phyloP scores from a whole-genome alignment of 2,888 invertebrate species.

The Papilio elwesi region DNA sequence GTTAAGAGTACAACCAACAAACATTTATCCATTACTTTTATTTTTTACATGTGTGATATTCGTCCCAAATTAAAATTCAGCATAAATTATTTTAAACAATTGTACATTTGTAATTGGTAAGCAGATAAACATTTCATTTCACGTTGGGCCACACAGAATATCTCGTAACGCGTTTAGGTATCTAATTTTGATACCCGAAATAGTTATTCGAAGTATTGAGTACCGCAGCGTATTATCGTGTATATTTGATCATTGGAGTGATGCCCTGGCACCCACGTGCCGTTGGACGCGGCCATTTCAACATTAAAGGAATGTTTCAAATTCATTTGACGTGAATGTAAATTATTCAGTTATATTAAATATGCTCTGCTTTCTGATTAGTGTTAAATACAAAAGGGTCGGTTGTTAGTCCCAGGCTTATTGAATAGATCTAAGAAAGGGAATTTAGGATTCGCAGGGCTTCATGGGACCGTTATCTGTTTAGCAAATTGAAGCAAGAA shows the following conservation, averaged over 20 bases:
- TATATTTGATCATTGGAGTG: slow-evolving; percentile 27
- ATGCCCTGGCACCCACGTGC: slow-evolving; percentile 17
- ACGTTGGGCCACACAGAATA: background rate
- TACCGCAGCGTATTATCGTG: slow-evolving; percentile 18
- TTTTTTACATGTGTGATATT: too few species aligned
- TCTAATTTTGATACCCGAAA: slow-evolving; percentile 19
- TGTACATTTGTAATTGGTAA: too few species aligned
- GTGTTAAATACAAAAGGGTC: background rate
- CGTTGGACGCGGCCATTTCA: slow-evolving; percentile 3
- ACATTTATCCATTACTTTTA: too few species aligned
- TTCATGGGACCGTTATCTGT: too few species aligned
- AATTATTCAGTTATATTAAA: slow-evolving; percentile 18
- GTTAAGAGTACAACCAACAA: too few species aligned
- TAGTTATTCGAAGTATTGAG: slow-evolving; percentile 23
- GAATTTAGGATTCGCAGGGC: too few species aligned
- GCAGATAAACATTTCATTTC: background rate
- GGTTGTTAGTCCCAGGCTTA: too few species aligned
- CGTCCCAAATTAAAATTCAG: too few species aligned
- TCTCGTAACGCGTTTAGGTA: background rate
- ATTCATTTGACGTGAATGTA: slow-evolving; percentile 16
- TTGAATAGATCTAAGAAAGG: too few species aligned
- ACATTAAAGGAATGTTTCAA: slow-evolving; percentile 24
- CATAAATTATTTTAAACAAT: too few species aligned
- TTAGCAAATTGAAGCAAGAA: too few species aligned
- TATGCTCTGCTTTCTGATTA: background rate